Evolutionary conservation across 2,888 invertebrate species (phyloP).

Genomic region (Anorthoa munda): DNA sequence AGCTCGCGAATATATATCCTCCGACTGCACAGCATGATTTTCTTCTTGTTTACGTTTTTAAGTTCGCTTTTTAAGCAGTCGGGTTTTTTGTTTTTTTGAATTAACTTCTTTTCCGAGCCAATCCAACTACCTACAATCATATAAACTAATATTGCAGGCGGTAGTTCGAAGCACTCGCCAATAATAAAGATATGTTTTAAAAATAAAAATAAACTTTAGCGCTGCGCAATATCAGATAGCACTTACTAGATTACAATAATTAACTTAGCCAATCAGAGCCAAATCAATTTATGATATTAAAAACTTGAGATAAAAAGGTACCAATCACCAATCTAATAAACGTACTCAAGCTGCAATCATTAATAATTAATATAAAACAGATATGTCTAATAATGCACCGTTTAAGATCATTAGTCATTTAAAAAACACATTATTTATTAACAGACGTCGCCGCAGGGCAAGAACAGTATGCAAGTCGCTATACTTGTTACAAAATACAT

Average conservation of each 20-base stretch:
- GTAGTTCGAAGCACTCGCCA: neutral
- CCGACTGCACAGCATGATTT: too few relatives aligned
- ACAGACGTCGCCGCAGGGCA: conserved; percentile 49
- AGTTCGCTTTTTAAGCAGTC: too few relatives aligned
- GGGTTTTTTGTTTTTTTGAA: too few relatives aligned
- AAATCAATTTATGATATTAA: conserved; percentile 24
- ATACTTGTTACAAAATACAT: conserved; percentile 54
- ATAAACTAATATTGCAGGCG: neutral
- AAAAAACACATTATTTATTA: conserved; percentile 40
- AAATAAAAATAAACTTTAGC: neutral
- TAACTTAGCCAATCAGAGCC: neutral
- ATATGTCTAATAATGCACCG: conserved; percentile 34
- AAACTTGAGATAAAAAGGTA: conserved; percentile 14
- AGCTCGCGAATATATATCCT: too few relatives aligned
- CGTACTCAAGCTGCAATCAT: conserved; percentile 18
- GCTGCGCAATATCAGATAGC: neutral
- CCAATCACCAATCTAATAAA: conserved; percentile 31
- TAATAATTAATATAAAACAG: conserved; percentile 46
- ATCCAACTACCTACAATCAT: neutral
- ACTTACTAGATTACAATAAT: conserved; percentile 24
- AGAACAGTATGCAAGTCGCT: conserved; percentile 13
- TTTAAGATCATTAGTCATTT: conserved; percentile 50
- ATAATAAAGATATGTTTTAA: neutral
- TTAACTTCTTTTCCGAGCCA: too few relatives aligned
- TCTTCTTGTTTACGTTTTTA: too few relatives aligned